A percentile compares a stretch with the other conserved stretches of the same genome.
Conservation (phyloP, 2,113 vertebrate genomes). For the Pipra filicauda region DNA sequence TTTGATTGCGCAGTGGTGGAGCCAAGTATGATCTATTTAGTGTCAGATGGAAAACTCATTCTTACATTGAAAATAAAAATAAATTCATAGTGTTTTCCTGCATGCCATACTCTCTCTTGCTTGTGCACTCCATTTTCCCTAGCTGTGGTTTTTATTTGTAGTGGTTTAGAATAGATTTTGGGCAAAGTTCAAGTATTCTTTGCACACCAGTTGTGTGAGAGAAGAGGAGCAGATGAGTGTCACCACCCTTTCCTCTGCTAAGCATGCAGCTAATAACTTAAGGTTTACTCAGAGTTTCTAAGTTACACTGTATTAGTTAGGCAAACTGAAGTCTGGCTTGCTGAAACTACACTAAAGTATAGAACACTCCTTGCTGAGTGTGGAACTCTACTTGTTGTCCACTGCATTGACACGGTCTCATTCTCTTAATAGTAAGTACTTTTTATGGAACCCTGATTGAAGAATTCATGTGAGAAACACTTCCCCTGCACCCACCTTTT, state of each 20-base stretch:
- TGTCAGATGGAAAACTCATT: neutral
- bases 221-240: neutral
- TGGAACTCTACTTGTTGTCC: neutral
- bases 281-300: neutral
- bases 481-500: fast-evolving
- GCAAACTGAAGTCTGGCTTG: neutral
- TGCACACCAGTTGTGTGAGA: neutral
- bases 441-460: neutral
- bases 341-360: neutral
- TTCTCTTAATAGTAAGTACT: neutral
- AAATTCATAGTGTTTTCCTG: neutral
- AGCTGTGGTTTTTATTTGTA: neutral
- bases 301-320: neutral
- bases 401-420: fast-evolving
- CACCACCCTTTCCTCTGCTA: neutral
- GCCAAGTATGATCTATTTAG: neutral
- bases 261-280: neutral
- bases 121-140: neutral
- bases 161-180: neutral
- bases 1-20: neutral
- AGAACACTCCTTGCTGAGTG: neutral
- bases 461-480: neutral
- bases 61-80: neutral
- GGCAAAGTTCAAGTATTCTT: neutral
- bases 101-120: neutral